Base-by-base conservation (phyloP, 2,888 invertebrate species). In the Drosophila anomalata region DNA sequence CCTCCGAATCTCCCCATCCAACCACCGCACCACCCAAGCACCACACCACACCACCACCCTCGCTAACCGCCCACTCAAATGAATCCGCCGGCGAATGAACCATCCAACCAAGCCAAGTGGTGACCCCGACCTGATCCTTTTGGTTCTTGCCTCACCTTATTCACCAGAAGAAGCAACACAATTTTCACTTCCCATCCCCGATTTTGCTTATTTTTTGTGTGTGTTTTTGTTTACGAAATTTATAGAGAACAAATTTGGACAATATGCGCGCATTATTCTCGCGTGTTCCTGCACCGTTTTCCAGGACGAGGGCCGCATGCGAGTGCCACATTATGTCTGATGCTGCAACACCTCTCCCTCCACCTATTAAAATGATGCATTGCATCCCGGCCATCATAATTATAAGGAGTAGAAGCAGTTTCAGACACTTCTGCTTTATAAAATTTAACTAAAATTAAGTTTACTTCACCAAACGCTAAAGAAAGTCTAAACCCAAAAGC, bases 241-340 rank as follows among this genome's bases (percentile, higher is more conserved):
- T 90, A 89, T 89, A 79, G 86, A 85, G 84, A 84, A 84, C 81
- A 90, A 90, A 89, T 90, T 89, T 89, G 82, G 77, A 76, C 87
- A 88, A 88, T 89, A 89, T 88, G 84, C 83, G 81, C 77, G 75
- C 73, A 78, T 89, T 81, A 87, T 75, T 70, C 73, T 89, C 75
- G 81, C 81, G 88, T 79, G 89, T 69, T 75, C 52, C 67, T 50
- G 55, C 67, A 67, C 75, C 36, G 46, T 39, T 29, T 22, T 22
- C 46, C 39, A 46, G 44, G 42, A 60, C 54, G 72, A 50, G 50
- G 33, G 33, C 63, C 39, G 50, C 69, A 69, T 55, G 73, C 73
- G 73, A 63, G 69, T 63, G 53, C 53, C 63, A 50, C 60, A 71
- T 52, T 51, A 70, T 59, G 47, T 24, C 52, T 41, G 61, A 26